Conservation (phyloP, 2,113 vertebrate species). For the Labeo catla region DNA sequence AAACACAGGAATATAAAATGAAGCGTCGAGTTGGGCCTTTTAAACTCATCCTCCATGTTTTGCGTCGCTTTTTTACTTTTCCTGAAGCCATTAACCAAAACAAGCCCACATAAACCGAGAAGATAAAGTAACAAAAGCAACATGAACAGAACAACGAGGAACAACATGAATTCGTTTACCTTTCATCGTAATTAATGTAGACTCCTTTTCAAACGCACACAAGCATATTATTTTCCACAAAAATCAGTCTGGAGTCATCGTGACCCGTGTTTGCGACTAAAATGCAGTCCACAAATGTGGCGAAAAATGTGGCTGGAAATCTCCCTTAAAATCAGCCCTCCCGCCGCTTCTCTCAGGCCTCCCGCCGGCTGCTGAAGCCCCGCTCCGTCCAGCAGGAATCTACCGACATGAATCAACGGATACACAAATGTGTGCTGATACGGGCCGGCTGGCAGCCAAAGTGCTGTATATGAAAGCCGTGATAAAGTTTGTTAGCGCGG, state of each 20-base stretch:
- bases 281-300: not conserved
- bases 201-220: constrained; percentile 2
- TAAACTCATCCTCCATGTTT: not conserved
- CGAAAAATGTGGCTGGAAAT: not conserved
- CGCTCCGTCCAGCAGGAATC: constrained; percentile 5
- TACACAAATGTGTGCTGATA: constrained; percentile 18
- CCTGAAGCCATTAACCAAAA: not conserved
- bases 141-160: not conserved
- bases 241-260: not conserved
- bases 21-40: not conserved
- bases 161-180: not conserved
- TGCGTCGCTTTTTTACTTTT: not conserved
- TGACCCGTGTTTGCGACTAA: constrained; percentile 12
- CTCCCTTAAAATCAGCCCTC: not conserved
- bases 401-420: constrained; percentile 20
- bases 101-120: not conserved
- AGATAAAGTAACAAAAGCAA: not conserved
- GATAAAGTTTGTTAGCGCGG: constrained; percentile 29
- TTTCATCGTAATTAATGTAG: constrained; percentile 9
- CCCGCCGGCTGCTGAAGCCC: not conserved
- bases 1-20: not conserved
- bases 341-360: not conserved
- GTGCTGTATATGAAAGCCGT: constrained; percentile 26
- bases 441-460: constrained; percentile 16
- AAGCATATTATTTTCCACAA: not conserved